A percentile compares a stretch with the other conserved stretches of the same genome.
Evolutionary conservation across 2,797 vertebrate species (phyloP).

Genomic region (Dermochelys coriacea): DNA sequence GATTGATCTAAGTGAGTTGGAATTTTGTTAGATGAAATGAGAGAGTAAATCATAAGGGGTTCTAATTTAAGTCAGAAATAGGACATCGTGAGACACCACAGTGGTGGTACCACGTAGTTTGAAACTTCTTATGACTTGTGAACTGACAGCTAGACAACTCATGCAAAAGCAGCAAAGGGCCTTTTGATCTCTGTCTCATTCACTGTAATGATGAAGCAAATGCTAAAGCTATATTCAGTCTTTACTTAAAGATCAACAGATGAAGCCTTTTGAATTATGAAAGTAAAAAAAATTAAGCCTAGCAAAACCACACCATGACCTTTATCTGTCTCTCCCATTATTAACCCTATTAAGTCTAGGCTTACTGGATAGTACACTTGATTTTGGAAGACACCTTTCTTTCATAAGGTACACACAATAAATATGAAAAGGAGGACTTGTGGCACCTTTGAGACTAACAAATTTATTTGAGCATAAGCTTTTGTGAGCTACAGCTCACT

Average conservation of each 20-base stretch:
- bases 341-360: neutral
- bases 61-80: neutral
- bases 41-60: too few species aligned
- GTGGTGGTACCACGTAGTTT: neutral
- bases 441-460: too few species aligned
- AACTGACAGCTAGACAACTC: neutral
- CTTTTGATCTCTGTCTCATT: neutral
- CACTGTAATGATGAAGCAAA: neutral
- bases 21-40: neutral
- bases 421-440: too few species aligned
- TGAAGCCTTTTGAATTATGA: neutral
- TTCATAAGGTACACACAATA: neutral
- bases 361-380: neutral
- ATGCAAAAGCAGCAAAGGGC: neutral
- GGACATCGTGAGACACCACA: neutral
- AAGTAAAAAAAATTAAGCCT: slow-evolving; percentile 26
- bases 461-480: too few species aligned
- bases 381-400: neutral
- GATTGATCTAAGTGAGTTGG: neutral
- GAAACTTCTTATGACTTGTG: neutral
- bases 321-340: slow-evolving; percentile 2
- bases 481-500: too few species aligned
- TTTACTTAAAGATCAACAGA: slow-evolving; percentile 13
- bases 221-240: neutral
- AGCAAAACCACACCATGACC: neutral